These are phyloP conservation scores for Gymnarchus niloticus DNA, from an alignment of 2,113 vertebrate species.

Conservation along the genomic window DNA sequence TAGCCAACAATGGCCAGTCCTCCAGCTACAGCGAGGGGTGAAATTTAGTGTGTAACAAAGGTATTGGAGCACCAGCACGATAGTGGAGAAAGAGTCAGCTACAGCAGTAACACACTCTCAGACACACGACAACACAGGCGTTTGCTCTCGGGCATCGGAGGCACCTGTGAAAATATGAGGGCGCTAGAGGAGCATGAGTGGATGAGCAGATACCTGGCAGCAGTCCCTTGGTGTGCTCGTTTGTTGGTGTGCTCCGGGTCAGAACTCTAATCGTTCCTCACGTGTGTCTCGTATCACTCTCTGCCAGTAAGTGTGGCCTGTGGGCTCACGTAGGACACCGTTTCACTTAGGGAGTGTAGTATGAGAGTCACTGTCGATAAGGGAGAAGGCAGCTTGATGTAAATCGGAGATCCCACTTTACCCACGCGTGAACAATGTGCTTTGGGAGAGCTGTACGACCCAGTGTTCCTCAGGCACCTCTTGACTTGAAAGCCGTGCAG, in stretches of 20 bases:
- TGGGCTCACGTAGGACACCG: neutral
- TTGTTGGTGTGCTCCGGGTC: neutral
- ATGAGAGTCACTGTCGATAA: neutral
- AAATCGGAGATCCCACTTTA: constrained; percentile 2
- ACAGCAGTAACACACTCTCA: neutral
- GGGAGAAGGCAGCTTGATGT: neutral
- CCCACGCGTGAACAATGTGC: neutral
- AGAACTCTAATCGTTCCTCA: neutral
- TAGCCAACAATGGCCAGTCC: neutral
- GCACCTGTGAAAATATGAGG: neutral
- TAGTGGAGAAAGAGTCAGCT: neutral
- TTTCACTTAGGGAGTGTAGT: neutral
- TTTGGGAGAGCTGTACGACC: neutral
- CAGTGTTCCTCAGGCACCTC: neutral
- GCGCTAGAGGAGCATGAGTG: neutral
- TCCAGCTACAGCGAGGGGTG: too few relatives aligned
- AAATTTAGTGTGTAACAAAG: neutral
- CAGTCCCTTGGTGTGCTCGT: neutral
- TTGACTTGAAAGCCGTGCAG: neutral
- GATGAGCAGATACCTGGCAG: neutral
- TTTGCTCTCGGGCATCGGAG: neutral
- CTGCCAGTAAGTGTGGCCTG: neutral
- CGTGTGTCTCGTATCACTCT: neutral
- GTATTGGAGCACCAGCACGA: neutral
- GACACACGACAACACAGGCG: neutral